phyloP scores from a whole-genome alignment of 2,797 vertebrate genomes.

The Saxicola maurus region DNA sequence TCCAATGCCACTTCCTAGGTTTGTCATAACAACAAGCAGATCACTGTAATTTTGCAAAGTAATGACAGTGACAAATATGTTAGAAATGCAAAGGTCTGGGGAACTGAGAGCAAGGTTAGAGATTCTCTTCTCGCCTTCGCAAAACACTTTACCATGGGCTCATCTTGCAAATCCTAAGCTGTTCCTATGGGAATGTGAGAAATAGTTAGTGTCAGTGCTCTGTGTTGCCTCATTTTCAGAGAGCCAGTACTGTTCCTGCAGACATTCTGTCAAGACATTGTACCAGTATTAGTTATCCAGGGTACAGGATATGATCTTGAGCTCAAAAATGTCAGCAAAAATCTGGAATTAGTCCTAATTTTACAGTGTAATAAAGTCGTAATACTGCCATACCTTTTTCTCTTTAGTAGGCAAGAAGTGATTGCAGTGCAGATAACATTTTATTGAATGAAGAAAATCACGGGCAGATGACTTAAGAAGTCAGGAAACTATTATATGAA shows the following conservation, averaged over 20 bases:
- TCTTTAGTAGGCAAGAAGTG: background rate
- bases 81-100: conserved; percentile 48
- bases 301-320: background rate
- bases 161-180: conserved; percentile 8
- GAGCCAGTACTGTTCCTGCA: background rate
- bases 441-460: background rate
- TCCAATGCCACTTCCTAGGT: background rate
- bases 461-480: background rate
- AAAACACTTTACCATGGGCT: conserved; percentile 24
- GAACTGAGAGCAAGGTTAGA: conserved; percentile 8
- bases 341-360: background rate
- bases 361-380: background rate
- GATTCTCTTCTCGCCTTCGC: conserved; percentile 19
- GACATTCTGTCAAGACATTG: background rate
- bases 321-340: background rate
- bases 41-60: conserved; percentile 9
- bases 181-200: conserved; percentile 21
- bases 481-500: background rate
- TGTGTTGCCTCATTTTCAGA: background rate
- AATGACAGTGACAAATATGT: conserved; percentile 42
- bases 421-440: background rate
- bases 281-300: background rate
- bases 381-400: background rate
- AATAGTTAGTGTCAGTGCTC: background rate
- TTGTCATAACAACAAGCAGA: conserved; percentile 44